Base-by-base conservation (phyloP, 2,797 vertebrate species). In the Acrocephalus scirpaceus region DNA sequence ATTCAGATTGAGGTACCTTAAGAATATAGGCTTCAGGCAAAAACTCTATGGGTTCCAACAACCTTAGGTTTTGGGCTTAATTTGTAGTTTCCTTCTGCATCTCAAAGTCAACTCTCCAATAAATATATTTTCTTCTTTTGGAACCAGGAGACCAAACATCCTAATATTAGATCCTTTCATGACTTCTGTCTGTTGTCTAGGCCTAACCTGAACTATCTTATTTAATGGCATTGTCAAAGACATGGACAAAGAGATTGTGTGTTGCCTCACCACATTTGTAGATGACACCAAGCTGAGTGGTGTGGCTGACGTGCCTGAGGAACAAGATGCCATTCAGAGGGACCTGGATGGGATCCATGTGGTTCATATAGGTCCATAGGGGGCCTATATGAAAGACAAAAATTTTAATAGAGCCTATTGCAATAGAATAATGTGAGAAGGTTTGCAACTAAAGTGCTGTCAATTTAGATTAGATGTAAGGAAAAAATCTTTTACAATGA, bases 181-280 rank as follows among this genome's bases (percentile, higher is more conserved):
- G 23, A 79, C 3, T 14, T 36, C 36, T 44, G 5, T 56, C 65
- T 51, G 22, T 36, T 70, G 15, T 27, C 25, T 60, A 22, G 8
- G 18, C 5, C 40, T 61, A 57, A 54, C 22, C 11, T 48, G 57
- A 80, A 3, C 11, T 65, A 25, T 27, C 40, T 36, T 42, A 65
- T 65, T 34, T 16, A 42, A 61, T 27, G 18, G 30, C 30, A 36
- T 36, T 40, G 16, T 36, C 54, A 36, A 17, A 4, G 5, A 32
- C 10, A 36, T 7, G 16, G 26, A 27, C 34, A 61, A 54, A 61
- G 4, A 18, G 10, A 27, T 32, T 0, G 0, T 4, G 4, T 7
- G 21, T 20, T 54, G 12, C 19, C 23, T 17, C 45, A 13, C 9
- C 16, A 16, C 11, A 10, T 42, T 48, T 81, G 25, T 6, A 74